phyloP scores from a whole-genome alignment of 2,113 vertebrate species.

The Ctenomys sociabilis region DNA sequence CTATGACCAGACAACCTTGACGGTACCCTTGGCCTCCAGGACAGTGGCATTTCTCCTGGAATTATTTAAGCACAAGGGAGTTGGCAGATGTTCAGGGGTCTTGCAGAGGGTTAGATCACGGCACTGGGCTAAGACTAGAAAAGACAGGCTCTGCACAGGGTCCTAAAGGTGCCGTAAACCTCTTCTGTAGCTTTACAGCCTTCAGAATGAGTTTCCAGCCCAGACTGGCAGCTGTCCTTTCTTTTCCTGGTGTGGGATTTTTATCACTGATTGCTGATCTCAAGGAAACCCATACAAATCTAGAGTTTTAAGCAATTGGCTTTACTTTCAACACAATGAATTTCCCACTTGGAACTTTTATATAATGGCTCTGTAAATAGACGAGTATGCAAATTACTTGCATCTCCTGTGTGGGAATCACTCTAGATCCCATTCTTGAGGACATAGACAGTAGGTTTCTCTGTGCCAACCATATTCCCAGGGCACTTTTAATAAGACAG shows the following conservation, averaged over 20 bases:
- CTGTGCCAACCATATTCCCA: neutral
- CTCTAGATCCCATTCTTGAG: neutral
- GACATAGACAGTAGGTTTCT: neutral
- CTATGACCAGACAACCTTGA: neutral
- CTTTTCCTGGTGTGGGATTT: neutral
- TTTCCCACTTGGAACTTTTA: slow-evolving; percentile 82
- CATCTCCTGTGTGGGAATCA: neutral
- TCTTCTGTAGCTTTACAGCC: neutral
- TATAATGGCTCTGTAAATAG: slow-evolving; percentile 77
- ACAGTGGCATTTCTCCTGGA: neutral
- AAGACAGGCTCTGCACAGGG: neutral
- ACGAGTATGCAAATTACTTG: neutral
- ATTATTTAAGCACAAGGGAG: neutral
- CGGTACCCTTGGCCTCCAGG: neutral
- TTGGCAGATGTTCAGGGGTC: neutral
- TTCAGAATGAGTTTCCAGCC: slow-evolving; percentile 17
- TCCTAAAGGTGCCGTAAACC: neutral
- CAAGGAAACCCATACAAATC: neutral
- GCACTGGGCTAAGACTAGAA: neutral
- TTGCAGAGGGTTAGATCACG: neutral
- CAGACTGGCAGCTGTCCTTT: neutral
- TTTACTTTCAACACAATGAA: slow-evolving; percentile 82
- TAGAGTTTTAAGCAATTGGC: slow-evolving; percentile 67
- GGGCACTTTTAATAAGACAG: neutral
- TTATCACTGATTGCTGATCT: neutral